These are phyloP conservation scores for Apodemus speciosus DNA, from an alignment of 2,113 vertebrate genomes.

Conservation along the genomic window DNA sequence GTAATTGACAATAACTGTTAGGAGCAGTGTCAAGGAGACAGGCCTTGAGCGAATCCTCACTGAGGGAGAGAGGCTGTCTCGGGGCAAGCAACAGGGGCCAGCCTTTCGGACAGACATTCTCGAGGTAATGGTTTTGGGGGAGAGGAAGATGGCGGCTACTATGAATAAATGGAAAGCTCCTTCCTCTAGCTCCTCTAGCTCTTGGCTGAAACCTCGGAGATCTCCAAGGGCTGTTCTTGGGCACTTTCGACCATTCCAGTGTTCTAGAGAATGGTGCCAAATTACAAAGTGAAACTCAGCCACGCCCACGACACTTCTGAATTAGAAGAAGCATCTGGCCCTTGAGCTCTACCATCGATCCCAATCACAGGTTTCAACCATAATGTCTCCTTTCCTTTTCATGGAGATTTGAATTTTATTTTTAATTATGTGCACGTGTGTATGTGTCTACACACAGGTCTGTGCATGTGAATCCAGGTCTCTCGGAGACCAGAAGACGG, in stretches of 20 bases:
- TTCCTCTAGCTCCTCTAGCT: slow-evolving; percentile 41
- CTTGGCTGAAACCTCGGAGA: background rate
- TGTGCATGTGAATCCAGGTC: background rate
- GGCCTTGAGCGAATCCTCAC: background rate
- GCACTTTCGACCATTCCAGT: background rate
- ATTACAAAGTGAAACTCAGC: background rate
- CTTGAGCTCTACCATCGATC: slow-evolving; percentile 29
- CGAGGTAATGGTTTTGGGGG: slow-evolving; percentile 36
- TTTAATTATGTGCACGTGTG: background rate
- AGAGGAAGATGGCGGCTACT: background rate
- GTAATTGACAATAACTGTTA: background rate
- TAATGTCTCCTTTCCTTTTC: background rate
- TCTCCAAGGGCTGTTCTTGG: background rate
- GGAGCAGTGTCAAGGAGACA: background rate
- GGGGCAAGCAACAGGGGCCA: background rate
- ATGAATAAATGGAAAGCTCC: slow-evolving; percentile 22
- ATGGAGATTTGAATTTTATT: background rate
- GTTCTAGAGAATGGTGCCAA: background rate
- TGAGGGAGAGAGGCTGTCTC: background rate
- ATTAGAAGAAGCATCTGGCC: background rate
- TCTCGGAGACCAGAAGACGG: background rate
- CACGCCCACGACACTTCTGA: background rate
- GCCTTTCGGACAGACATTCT: background rate
- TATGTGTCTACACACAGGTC: background rate
- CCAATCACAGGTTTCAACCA: slow-evolving; percentile 1